Base-by-base conservation (phyloP, 2,888 invertebrate species). In the Auanema freiburgensis region DNA sequence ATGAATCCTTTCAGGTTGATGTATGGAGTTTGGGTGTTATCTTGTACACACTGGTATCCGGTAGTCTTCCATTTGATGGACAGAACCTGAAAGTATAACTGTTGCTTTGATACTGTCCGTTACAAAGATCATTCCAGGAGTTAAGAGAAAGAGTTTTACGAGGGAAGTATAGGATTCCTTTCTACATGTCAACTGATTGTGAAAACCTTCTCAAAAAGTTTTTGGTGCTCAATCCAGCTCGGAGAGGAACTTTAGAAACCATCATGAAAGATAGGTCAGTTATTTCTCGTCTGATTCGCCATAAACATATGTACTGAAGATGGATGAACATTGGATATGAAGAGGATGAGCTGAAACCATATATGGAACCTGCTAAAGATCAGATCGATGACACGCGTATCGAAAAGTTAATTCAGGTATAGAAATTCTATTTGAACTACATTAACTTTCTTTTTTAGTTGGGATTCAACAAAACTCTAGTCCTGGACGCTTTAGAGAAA, bases 101-200 rank as follows among this genome's bases (percentile, higher is more conserved):
- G 2, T 14, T 59, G 11, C 41, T 52, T 46, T 46, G 3, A 5
- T 5, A 5, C 8, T 33, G 33, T 33, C 3, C 33, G 3, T 33
- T 33, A n/a, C n/a, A n/a, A n/a, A n/a, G n/a, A n/a, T n/a, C n/a
- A 6, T 76, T 69, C 2, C 79, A 86, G 86, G 98, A 98, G 84
- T 88, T 98, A 67, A 87, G 98, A 80, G 98, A 99, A 87, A 88
- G 98, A 77, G 98, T 98, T 79, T 89, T 99, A 79, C 89, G 97
- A 80, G 98, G 98, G 79, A 99, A 99, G 88, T 99, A 99, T 88
- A 91, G 98, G 87, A 98, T 99, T 87, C 98, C 98, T 67, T 99
- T 99, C 89, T 99, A 99, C 89, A 99, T 99, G 98, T 97, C 97
- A 74, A 98, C 97, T 79, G 98, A 99, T 88, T 99, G 98, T 88